Conservation (phyloP, 37 sponge, comb jelly and placozoan genomes). For the Trichoplax adhaerens region DNA sequence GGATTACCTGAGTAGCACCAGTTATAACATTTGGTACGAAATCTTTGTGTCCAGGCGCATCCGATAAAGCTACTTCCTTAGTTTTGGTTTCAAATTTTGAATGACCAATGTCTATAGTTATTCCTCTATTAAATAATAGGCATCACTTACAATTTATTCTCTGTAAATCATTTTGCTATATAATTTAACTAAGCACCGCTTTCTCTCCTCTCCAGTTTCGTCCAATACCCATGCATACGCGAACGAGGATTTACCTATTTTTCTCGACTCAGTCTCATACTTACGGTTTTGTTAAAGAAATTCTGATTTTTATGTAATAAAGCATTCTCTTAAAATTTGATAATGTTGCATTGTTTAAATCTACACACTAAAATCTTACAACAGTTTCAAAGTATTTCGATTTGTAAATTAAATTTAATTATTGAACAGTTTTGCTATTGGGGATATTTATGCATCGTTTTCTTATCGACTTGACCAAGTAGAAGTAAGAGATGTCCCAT, state of each 20-base stretch:
- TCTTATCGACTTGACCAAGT: slow-evolving; percentile 70
- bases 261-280: slow-evolving; percentile 61
- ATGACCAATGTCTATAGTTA: slow-evolving; percentile 89
- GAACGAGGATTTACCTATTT: slow-evolving; percentile 87
- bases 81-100: slow-evolving; percentile 61
- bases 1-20: slow-evolving; percentile 76
- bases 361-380: too few relatives aligned
- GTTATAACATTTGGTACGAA: slow-evolving; percentile 97
- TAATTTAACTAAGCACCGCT: background rate
- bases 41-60: slow-evolving; percentile 95
- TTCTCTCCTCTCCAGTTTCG: slow-evolving; percentile 88
- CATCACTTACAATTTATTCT: too few relatives aligned
- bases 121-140: slow-evolving; percentile 37
- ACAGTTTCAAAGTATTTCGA: too few relatives aligned
- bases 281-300: slow-evolving; percentile 1
- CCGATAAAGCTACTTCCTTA: slow-evolving; percentile 53
- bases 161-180: too few relatives aligned
- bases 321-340: too few relatives aligned
- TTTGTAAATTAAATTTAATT: too few relatives aligned
- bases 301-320: too few relatives aligned
- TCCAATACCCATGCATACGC: slow-evolving; percentile 98
- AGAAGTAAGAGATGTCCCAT: slow-evolving; percentile 92
- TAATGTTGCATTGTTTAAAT: too few relatives aligned
- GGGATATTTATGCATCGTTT: slow-evolving; percentile 73
- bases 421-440: too few relatives aligned